Evolutionary conservation across 1,140 invertebrate species (phyloP).

Genomic region (Octopus bimaculoides): DNA sequence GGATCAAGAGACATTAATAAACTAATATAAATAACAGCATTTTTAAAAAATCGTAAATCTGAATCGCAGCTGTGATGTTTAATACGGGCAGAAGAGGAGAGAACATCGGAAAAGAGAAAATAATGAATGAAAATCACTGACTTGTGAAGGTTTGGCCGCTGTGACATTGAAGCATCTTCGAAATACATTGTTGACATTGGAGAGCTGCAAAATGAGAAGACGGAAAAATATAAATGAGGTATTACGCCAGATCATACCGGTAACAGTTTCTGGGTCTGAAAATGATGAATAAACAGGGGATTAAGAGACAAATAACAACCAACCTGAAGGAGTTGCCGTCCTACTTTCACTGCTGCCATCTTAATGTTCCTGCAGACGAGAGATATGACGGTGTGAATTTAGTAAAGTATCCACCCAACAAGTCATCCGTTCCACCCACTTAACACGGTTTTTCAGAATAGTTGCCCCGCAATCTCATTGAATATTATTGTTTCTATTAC

Average conservation of each 20-base stretch:
- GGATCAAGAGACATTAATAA: not conserved
- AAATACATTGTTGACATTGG: not conserved
- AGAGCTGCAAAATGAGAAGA: not conserved
- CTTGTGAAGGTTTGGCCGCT: not conserved
- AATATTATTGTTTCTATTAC: too few species aligned
- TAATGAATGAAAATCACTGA: not conserved
- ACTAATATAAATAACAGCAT: not conserved
- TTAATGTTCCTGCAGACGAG: not conserved
- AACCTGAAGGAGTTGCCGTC: not conserved
- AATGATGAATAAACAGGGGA: not conserved
- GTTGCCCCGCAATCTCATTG: too few species aligned
- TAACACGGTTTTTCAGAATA: too few species aligned
- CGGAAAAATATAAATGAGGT: not conserved
- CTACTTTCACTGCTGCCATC: not conserved
- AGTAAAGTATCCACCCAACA: too few species aligned
- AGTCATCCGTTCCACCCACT: too few species aligned
- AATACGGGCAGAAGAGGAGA: not conserved
- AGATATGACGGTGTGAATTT: too few species aligned
- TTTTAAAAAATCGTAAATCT: not conserved
- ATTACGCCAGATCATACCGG: not conserved
- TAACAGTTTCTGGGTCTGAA: not conserved
- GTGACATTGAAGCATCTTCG: conserved; percentile 7
- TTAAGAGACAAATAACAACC: not conserved
- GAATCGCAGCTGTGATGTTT: not conserved
- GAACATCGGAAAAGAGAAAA: not conserved